Evolutionary conservation across 2,113 vertebrate genomes (phyloP), one percentile per base, ranked within the genome.

Genomic region (Tenebrosternarchus preto): DNA sequence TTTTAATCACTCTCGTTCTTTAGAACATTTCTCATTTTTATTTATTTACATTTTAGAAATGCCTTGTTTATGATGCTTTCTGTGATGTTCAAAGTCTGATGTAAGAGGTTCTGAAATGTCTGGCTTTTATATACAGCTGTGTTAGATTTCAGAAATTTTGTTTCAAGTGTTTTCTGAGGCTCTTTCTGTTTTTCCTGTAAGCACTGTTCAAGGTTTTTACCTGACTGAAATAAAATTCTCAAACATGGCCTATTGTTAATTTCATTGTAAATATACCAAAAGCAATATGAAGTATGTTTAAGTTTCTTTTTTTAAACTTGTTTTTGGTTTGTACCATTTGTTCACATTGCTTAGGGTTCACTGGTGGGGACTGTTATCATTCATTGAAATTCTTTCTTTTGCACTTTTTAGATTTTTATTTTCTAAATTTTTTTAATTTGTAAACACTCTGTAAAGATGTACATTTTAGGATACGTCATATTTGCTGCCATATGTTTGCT

Each of bases 381-480:
- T 91, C 71, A 66, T 89, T 80, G 39, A 74, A 74, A 43, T 82
- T 87, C 85, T 91, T 86, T 88, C 80, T 89, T 88, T 89, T 94
- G 91, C 92, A 92, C 92, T 93, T 93, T 92, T 88, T 43, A 33
- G 63, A 24, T 25, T 61, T 60, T n/a, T 20, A 39, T 69, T 78
- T 78, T 64, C 57, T 31, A 20, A n/a, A 56, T 72, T 87, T 78
- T 85, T 88, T 31, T 88, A 76, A 27, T 90, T 85, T 92, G 64
- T 68, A 90, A 91, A 92, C 91, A 89, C 88, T 89, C 89, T 93
- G 92, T 93, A 92, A 92, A 92, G 91, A 90, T 93, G 92, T 94
- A 93, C 85, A 93, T 93, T 92, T 92, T 93, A 92, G 91, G 88
- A 88, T n/a, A 85, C 86, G 87, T 89, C 89, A 88, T 92, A 89